A percentile compares a stretch with the other conserved stretches of the same genome.
Conservation (phyloP, 1,140 invertebrate species). For the Drosophila carrolli region DNA sequence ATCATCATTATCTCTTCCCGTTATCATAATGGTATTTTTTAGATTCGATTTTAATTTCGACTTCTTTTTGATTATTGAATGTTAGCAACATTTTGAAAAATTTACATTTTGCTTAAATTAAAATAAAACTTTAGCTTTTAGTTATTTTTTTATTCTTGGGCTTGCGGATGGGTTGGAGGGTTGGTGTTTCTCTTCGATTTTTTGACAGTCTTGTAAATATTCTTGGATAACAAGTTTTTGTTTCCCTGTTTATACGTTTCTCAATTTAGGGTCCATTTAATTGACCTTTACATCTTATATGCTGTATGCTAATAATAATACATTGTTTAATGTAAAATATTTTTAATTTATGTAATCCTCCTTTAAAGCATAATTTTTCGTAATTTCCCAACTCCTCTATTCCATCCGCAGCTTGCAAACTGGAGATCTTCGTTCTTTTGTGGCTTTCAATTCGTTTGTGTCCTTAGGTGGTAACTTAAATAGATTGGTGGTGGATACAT, state of each 20-base stretch:
- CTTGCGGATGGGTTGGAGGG: slow-evolving; percentile 9
- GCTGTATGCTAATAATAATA: no score
- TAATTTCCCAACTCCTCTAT: slow-evolving; percentile 6
- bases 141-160: not conserved
- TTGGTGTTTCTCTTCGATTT: not conserved
- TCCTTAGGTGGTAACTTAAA: slow-evolving; percentile 66
- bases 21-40: slow-evolving; percentile 24
- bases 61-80: slow-evolving; percentile 17
- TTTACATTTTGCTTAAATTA: slow-evolving; percentile 51
- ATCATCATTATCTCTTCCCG: slow-evolving; percentile 40
- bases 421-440: not conserved
- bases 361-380: no score
- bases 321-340: no score
- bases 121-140: slow-evolving; percentile 16
- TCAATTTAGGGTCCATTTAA: no score
- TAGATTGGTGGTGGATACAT: slow-evolving; percentile 48
- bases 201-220: no score
- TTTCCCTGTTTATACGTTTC: no score
- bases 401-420: slow-evolving; percentile 11
- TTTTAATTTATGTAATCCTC: no score
- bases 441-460: slow-evolving; percentile 25
- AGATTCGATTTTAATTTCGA: slow-evolving; percentile 41
- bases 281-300: no score
- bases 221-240: no score
- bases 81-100: slow-evolving; percentile 34